Base-by-base conservation (phyloP, 2,797 vertebrate species). In the Peromyscus melanophrys region DNA sequence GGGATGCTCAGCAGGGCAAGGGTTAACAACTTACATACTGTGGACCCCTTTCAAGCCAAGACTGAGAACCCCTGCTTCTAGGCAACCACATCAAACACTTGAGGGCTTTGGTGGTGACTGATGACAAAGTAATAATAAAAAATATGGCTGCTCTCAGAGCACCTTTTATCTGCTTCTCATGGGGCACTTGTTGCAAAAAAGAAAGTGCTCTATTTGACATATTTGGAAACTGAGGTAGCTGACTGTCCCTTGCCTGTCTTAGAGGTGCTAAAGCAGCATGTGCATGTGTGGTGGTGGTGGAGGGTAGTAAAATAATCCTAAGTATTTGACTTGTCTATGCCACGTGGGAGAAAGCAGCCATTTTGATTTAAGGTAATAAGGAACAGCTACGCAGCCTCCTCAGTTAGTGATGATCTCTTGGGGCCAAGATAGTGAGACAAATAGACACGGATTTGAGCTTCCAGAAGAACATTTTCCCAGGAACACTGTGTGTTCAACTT, bases 151-250 rank as follows among this genome's bases (percentile, higher is more conserved):
- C 78, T 67, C 61, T 96, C 61, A 16, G 81, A 73, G 84, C 27
- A 90, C 67, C 77, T 89, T 93, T 94, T 89, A 55, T 92, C 49
- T 25, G 84, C 1, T 55, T 84, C 29, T 65, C 6, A 76, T 23
- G 90, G 14, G 17, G 29, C 84, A 96, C 96, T 97, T 97, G 89
- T 95, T 94, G 94, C 93, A 78, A 90, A 90, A 83, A 82, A 37
- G 17, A 21, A 9, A 21, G 49, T 43, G 61, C 61, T 97, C 88
- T 67, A 16, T 49, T 75, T 80, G 87, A 65, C 84, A 57, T 97
- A 95, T 96, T 95, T 97, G 94, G 94, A 98, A 97, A 97, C 96
- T 96, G 96, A 98, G 98, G 95, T 57, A 96, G 43, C 55, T 55
- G 31, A 17, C 73, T 73, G n/a, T 80, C 80, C 75, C 80, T 89